Percentiles rank a stretch among this genome's conserved stretches.
Conservation (phyloP, 2,797 vertebrate genomes). For the Phrynocephalus guinanensis region DNA sequence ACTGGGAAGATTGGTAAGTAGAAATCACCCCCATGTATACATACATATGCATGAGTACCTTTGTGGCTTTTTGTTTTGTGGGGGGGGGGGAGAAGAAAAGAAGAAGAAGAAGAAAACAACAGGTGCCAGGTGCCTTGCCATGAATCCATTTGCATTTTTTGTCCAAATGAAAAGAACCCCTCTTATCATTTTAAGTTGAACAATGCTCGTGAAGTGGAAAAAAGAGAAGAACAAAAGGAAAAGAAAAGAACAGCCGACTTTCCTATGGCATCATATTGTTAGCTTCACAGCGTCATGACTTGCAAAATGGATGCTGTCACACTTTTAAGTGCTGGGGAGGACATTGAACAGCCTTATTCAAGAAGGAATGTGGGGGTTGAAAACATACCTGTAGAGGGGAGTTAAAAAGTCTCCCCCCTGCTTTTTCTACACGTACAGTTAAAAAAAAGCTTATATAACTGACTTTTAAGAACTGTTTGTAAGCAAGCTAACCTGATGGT, state of each 20-base stretch:
- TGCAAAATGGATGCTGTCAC: constrained; percentile 6
- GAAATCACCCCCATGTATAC: neutral
- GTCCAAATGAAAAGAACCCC: neutral
- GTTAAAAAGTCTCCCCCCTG: neutral
- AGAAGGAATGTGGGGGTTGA: constrained; percentile 18
- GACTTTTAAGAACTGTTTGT: constrained; percentile 19
- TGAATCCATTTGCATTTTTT: neutral
- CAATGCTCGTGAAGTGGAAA: neutral
- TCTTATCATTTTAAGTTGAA: neutral
- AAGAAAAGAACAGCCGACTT: neutral
- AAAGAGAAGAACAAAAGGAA: neutral
- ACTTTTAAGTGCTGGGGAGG: constrained; percentile 15
- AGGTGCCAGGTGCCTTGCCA: neutral
- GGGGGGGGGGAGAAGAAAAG: too few relatives aligned
- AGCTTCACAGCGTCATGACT: constrained; percentile 1
- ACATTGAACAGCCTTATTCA: neutral
- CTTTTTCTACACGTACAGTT: neutral
- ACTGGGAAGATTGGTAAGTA: neutral
- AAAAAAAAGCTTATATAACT: constrained; percentile 21
- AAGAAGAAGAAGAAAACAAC: too few relatives aligned
- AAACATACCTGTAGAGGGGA: neutral
- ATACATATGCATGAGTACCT: neutral
- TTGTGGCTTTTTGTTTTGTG: neutral
- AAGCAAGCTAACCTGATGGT: constrained; percentile 20
- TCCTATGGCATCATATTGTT: neutral